Evolutionary conservation across 2,113 vertebrate species (phyloP), one percentile per base, ranked within the genome.

Genomic region (Archocentrus centrarchus): DNA sequence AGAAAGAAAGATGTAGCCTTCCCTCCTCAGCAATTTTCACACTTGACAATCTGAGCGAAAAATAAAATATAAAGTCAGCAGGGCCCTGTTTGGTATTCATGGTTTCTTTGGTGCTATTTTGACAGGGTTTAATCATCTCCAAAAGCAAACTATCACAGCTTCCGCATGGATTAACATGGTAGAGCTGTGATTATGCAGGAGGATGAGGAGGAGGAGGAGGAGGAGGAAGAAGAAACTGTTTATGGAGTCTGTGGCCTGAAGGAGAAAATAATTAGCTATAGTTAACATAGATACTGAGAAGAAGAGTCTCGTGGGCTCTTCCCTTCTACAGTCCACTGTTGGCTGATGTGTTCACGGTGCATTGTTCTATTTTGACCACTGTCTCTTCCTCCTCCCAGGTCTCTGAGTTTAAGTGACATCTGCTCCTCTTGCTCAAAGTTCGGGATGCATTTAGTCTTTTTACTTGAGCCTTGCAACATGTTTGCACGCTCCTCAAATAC

Each of bases 81-180:
- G 73, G 73, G 15, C 41, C 79, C 83, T 90, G 85, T 88, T 93
- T 86, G 79, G 83, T 90, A 91, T 92, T 91, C 91, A 84, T 86
- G 80, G 90, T 90, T 86, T 89, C 66, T 76, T 80, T 15, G 24
- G 80, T 82, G 87, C 75, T 87, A 70, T 93, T 91, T 90, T 91
- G 85, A 89, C 84, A 87, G 75, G 47, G 77, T 86, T 86, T 91
- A 93, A 91, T 94, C 82, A 87, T 86, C 86, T 89, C 87, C 91
- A 86, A 93, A 89, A 84, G 82, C 75, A 86, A 91, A 86, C 81
- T 61, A 86, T 92, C 77, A 68, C 81, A 50, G 68, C 86, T 88
- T 84, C 80, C 7, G 61, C 91, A 75, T 84, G 89, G 84, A 90
- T 93, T 91, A 85, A 81, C 87, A 76, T 22, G 7, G 44, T 22